Base-by-base conservation (phyloP, 2,888 invertebrate species). In the Notodonta dromedarius region DNA sequence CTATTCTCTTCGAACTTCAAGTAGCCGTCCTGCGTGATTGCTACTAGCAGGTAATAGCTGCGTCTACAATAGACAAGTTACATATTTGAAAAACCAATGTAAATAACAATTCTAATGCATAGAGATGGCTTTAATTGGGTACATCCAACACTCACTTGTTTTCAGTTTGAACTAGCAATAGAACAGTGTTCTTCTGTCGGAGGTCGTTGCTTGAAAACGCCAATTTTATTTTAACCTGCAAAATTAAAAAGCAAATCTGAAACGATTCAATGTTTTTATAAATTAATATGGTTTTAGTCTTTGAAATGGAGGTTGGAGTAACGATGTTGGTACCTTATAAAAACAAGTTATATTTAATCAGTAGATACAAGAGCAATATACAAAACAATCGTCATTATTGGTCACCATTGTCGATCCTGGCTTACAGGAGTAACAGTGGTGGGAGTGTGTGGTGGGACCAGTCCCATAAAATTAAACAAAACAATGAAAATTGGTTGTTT, bases 191-290 rank as follows among this genome's bases (percentile, higher is more conserved):
- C 77, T 97, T 96, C 69, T 97, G 96, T 13, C 97, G 94, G 44
- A 96, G 91, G 85, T 97, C 96, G 77, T 96, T 96, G 67, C 97
- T 97, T 0, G 98, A 98, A 86, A 98, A 98, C 0, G 98, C 98
- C 64, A 98, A 85, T 87, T 97, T 97, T 39, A 98, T 95, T 86
- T 97, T 97, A 0, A 98, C 96, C 89, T 96, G 94, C 65, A 78
- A 84, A 46, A 14, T 52, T 50, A 35, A 58, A 24, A 24, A 44
- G 13, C 5, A 46, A 46, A n/a, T 4, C 7, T 46, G 2, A 46
- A 46, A 13, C 13, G 4, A 35, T 35, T 1, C 35, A 35, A 35
- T 35, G 7, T 35, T 4, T 35, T 35, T 35, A 35, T 35, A 7
- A 5, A 6, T 7, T 35, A 6, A 35, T 35, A 24, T 24, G 24